Percentiles rank a stretch among this genome's conserved stretches.
These are phyloP conservation scores for Crax fasciolata DNA, from an alignment of 2,797 vertebrate genomes.

Conservation along the genomic window DNA sequence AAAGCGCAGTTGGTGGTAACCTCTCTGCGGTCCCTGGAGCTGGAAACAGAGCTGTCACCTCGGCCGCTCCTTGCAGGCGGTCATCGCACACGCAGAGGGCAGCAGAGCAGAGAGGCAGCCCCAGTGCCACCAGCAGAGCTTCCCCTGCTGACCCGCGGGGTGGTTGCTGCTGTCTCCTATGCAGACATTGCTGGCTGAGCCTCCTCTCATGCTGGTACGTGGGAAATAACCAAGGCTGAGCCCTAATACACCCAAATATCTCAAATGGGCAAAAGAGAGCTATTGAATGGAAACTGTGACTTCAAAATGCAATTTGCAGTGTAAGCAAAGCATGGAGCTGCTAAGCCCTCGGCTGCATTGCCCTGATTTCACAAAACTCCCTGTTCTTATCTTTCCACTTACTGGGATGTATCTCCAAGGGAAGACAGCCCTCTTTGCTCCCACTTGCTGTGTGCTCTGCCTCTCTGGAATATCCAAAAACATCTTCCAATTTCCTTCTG, in stretches of 20 bases:
- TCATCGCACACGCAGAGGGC: background rate
- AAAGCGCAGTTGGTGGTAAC: background rate
- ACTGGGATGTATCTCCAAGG: background rate
- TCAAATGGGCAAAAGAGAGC: background rate
- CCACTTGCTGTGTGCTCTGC: background rate
- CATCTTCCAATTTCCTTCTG: background rate
- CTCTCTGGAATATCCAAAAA: background rate
- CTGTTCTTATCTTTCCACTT: background rate
- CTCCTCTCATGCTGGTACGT: background rate
- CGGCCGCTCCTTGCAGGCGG: background rate
- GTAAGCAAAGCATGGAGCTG: background rate
- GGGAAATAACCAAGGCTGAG: background rate
- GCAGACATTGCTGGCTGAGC: background rate
- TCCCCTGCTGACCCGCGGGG: background rate
- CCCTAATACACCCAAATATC: background rate
- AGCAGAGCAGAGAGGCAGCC: background rate
- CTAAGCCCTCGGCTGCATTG: background rate
- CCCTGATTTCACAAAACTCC: background rate
- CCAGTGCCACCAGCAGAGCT: background rate
- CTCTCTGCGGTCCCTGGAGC: background rate
- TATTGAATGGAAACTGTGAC: background rate
- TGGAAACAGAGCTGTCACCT: background rate
- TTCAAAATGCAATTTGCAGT: background rate
- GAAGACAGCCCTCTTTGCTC: background rate
- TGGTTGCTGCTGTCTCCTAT: background rate